A percentile compares a stretch with the other conserved stretches of the same genome.
Conservation (phyloP, 2,797 vertebrate genomes). For the Monodelphis domestica region DNA sequence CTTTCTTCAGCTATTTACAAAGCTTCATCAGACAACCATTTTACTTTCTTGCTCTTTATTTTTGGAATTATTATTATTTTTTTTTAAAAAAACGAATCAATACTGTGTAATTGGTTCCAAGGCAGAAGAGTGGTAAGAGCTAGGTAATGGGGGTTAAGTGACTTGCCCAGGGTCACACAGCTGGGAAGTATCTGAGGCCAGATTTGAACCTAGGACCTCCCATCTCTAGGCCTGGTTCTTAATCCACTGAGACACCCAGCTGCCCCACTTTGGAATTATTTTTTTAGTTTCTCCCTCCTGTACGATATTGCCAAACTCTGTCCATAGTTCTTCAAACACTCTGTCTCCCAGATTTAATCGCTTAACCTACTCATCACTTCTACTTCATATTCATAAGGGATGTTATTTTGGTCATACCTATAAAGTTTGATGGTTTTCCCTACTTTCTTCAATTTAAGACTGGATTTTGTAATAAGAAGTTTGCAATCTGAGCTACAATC, state of each 20-base stretch:
- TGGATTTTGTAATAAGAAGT: neutral
- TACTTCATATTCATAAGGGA: neutral
- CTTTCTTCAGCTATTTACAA: neutral
- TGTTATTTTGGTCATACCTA: neutral
- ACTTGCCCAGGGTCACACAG: too few relatives aligned
- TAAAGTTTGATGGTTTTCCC: neutral
- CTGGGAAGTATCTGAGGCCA: too few relatives aligned
- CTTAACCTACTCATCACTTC: neutral
- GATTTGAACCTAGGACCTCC: too few relatives aligned
- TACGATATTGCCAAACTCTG: neutral
- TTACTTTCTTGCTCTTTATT: neutral
- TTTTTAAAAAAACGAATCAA: too few relatives aligned
- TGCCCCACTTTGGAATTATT: neutral
- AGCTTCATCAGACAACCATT: neutral
- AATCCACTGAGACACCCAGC: too few relatives aligned
- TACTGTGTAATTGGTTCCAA: too few relatives aligned
- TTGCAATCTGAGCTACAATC: neutral
- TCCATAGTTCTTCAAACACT: neutral
- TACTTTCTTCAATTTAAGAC: neutral
- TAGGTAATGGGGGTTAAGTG: too few relatives aligned
- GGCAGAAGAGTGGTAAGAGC: too few relatives aligned
- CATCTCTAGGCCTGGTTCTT: too few relatives aligned
- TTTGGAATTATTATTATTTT: neutral
- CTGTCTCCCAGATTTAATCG: neutral
- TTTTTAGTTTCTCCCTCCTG: neutral